A percentile compares a stretch with the other conserved stretches of the same genome.
phyloP scores from a whole-genome alignment of 2,888 invertebrate species.

The Blomia tropicalis region DNA sequence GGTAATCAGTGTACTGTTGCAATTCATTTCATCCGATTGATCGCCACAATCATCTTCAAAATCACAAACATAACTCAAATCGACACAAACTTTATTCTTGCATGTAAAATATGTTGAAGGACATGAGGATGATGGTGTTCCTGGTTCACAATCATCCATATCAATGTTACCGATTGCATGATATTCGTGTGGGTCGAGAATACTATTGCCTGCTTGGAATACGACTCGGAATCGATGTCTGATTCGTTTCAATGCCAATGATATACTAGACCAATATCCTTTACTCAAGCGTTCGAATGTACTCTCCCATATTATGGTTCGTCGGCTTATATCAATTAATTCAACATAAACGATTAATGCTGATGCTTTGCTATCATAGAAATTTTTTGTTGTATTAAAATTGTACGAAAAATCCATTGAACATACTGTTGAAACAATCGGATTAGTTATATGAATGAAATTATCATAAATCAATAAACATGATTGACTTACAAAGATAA shows the following conservation, averaged over 20 bases:
- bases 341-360: not conserved
- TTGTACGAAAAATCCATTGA: not conserved
- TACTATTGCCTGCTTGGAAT: not conserved
- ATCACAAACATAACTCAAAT: constrained; percentile 26
- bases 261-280: not conserved
- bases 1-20: constrained; percentile 23
- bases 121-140: not conserved
- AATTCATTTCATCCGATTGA: constrained; percentile 26
- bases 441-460: not conserved
- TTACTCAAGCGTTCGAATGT: not conserved
- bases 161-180: not conserved
- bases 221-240: not conserved
- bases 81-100: constrained; percentile 26
- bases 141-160: not conserved
- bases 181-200: not conserved
- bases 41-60: constrained; percentile 29
- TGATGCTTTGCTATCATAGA: not conserved
- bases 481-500: not conserved
- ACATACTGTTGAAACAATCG: too few species aligned
- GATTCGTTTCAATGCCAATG: not conserved
- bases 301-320: not conserved
- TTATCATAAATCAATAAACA: not conserved
- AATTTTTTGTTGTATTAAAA: not conserved
- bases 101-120: constrained; percentile 20
- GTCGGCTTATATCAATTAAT: not conserved